Evolutionary conservation across 1,140 invertebrate genomes (phyloP), one percentile per base, ranked within the genome.

Genomic region (Panulirus ornatus): DNA sequence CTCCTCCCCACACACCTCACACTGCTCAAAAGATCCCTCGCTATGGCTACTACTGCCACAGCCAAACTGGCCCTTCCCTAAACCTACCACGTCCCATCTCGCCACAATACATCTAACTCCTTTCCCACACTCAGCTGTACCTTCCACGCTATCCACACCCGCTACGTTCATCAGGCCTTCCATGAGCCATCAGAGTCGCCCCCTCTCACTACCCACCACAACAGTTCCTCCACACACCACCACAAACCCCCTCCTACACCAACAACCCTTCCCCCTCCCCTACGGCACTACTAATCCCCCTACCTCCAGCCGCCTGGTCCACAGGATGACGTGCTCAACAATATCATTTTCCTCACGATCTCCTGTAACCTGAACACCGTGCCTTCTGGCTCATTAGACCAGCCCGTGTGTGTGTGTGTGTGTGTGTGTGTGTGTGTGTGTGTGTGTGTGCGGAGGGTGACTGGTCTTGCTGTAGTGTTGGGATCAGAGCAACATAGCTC

Each of bases 301-400:
- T 76, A 27, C 2, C 40, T 27, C 42, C 0, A n/a, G 27, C 40
- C 19, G 0, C 27, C 8, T 2, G 6, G 27, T 47, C 2, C 58
- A 3, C 9, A 2, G 3, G n/a, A 2, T 84, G 8, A 84, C 63
- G n/a, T 71, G 63, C 11, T 40, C 63, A 5, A 22, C 38, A 1
- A 3, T 30, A 34, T 6, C 63, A 44, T 42, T 14, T 14, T 14
- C 27, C 27, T 73, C 66, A 84, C 83, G 83, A 34, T 8, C 11
- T 0, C 11, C 40, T 70, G 82, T 84, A 84, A 84, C 27, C 3
- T 71, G 82, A 84, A 71, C 36, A 30, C n/a, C 22, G 22, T 14
- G 19, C 51, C 82, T 58, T 84, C n/a, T 84, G 83, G n/a, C 40
- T 44, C 44, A 34, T 73, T 71, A 47, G n/a, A n/a, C n/a, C n/a